A percentile compares a stretch with the other conserved stretches of the same genome.
These are phyloP conservation scores for Drosophila longiperda DNA, from an alignment of 2,888 invertebrate species.

Conservation along the genomic window DNA sequence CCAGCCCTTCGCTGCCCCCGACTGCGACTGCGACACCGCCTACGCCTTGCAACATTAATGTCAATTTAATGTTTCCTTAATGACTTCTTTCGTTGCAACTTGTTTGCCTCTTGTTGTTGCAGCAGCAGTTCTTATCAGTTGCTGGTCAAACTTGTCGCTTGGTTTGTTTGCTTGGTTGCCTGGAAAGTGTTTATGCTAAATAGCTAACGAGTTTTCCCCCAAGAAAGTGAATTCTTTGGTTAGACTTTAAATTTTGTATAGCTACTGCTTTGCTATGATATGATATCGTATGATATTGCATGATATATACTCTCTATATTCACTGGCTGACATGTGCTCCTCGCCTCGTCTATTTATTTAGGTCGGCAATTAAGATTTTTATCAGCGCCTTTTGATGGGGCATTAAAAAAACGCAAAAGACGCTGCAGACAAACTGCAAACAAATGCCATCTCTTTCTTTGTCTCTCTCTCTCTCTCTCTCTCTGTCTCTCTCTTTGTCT, in stretches of 20 bases:
- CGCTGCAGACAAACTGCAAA: conserved; percentile 62
- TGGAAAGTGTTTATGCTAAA: conserved; percentile 81
- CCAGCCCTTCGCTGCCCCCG: conserved; percentile 17
- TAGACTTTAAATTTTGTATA: conserved; percentile 17
- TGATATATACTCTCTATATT: conserved; percentile 15
- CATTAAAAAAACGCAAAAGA: conserved; percentile 74
- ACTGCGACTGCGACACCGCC: conserved; percentile 15
- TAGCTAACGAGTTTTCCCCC: conserved; percentile 76
- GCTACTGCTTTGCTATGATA: conserved; percentile 34
- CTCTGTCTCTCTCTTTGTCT: conserved; percentile 8
- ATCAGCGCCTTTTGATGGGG: conserved; percentile 80
- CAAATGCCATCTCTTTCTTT: conserved; percentile 42
- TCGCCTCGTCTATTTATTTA: conserved; percentile 78
- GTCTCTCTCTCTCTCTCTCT: conserved; percentile 9
- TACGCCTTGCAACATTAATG: conserved; percentile 71
- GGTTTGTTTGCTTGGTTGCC: conserved; percentile 39
- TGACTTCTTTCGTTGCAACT: conserved; percentile 77
- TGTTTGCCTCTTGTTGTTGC: conserved; percentile 37
- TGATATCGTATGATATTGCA: conserved; percentile 4
- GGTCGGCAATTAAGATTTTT: conserved; percentile 82
- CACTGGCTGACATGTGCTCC: conserved; percentile 46
- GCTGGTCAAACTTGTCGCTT: conserved; percentile 73
- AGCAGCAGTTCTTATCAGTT: conserved; percentile 70
- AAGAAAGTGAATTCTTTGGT: conserved; percentile 46
- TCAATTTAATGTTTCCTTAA: conserved; percentile 84